phyloP scores from a whole-genome alignment of 2,888 invertebrate species.

The Mesochorus sp. region DNA sequence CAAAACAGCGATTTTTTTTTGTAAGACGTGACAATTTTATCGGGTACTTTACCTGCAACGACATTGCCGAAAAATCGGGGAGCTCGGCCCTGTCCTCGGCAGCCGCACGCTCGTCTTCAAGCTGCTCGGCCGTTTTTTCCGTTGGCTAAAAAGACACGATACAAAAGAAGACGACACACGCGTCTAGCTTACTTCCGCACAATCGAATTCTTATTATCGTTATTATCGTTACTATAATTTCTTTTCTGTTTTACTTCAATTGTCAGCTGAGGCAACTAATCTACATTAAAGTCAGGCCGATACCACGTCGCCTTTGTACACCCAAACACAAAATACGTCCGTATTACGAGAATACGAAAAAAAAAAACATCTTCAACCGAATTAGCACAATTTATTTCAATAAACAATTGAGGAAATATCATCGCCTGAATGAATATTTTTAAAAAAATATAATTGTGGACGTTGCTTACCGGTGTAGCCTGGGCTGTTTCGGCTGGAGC shows the following conservation, averaged over 20 bases:
- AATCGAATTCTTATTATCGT: slow-evolving; percentile 23
- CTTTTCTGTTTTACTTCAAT: no score
- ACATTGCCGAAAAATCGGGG: slow-evolving; percentile 82
- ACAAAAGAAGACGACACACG: slow-evolving; percentile 50
- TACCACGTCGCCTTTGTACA: neutral
- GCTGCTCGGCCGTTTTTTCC: slow-evolving; percentile 79
- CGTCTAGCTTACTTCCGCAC: slow-evolving; percentile 63
- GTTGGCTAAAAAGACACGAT: slow-evolving; percentile 68
- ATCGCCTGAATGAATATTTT: no score
- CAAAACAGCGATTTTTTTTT: neutral
- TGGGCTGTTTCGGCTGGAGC: slow-evolving; percentile 41
- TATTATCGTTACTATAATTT: neutral
- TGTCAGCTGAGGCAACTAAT: neutral
- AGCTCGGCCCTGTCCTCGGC: slow-evolving; percentile 81
- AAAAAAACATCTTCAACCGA: neutral
- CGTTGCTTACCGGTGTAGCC: slow-evolving; percentile 49
- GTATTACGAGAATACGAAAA: neutral
- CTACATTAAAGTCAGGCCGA: slow-evolving; percentile 33
- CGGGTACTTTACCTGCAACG: slow-evolving; percentile 78
- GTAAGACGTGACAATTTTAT: slow-evolving; percentile 5
- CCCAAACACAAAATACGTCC: slow-evolving; percentile 2
- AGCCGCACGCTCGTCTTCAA: slow-evolving; percentile 82
- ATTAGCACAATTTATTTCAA: neutral
- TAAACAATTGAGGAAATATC: neutral
- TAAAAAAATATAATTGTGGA: neutral